phyloP scores from a whole-genome alignment of 2,888 invertebrate species.

The Pterobdella sp. region DNA sequence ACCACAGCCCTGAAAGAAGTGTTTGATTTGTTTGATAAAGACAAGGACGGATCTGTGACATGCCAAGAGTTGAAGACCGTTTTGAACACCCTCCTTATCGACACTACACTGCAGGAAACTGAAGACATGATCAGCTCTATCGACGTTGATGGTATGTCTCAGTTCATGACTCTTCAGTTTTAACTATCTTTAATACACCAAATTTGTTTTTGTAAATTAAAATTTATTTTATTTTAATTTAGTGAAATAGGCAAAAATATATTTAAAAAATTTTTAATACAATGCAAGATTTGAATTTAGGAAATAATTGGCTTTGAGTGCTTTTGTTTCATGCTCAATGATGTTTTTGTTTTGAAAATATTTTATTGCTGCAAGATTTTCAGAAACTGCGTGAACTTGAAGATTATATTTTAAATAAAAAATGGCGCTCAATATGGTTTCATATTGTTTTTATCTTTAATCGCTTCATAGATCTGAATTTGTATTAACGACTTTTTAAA shows the following conservation, averaged over 20 bases:
- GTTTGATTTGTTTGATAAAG: constrained; percentile 37
- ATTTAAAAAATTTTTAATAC: not conserved
- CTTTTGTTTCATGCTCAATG: too few relatives aligned
- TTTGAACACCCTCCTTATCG: constrained; percentile 36
- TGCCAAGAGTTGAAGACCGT: constrained; percentile 37
- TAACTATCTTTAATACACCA: not conserved
- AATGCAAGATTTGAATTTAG: constrained; percentile 5
- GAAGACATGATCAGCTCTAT: constrained; percentile 39
- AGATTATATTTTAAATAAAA: too few relatives aligned
- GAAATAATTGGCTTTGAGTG: too few relatives aligned
- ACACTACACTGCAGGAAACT: constrained; percentile 38
- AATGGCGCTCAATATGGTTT: too few relatives aligned
- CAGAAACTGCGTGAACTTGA: too few relatives aligned
- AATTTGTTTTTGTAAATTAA: not conserved
- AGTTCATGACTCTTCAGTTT: not conserved
- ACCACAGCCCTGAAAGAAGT: constrained; percentile 37
- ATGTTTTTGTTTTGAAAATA: too few relatives aligned
- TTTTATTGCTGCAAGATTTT: too few relatives aligned
- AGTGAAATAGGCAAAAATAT: too few relatives aligned
- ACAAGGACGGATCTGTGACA: constrained; percentile 37
- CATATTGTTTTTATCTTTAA: too few relatives aligned
- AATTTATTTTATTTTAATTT: too few relatives aligned
- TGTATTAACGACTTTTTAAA: too few relatives aligned
- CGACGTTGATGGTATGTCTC: constrained; percentile 37
- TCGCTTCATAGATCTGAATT: too few relatives aligned